A percentile compares a stretch with the other conserved stretches of the same genome.
phyloP scores from a whole-genome alignment of 2,113 vertebrate genomes.

The Noctilio leporinus region DNA sequence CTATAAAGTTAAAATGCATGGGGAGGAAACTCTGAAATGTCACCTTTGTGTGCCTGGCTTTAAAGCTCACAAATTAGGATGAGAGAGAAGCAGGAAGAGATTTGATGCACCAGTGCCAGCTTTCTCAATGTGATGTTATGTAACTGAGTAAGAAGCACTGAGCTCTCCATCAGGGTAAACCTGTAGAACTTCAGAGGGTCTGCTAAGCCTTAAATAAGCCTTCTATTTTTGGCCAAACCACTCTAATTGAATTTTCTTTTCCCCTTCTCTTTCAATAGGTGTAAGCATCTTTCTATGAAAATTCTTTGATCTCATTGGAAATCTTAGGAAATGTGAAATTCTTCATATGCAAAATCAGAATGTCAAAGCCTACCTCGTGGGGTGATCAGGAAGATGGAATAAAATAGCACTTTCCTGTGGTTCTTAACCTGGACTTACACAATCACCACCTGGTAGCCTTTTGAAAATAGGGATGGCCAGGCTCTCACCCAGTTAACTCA shows the following conservation, averaged over 20 bases:
- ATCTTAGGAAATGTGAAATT: conserved; percentile 15
- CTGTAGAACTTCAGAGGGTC: conserved; percentile 50
- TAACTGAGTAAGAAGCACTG: conserved; percentile 41
- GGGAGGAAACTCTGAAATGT: conserved; percentile 35
- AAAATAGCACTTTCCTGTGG: not conserved
- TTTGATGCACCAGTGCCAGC: not conserved
- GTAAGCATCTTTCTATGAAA: not conserved
- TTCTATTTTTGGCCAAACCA: conserved; percentile 62
- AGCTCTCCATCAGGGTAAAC: conserved; percentile 51
- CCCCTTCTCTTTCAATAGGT: not conserved
- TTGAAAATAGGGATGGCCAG: not conserved
- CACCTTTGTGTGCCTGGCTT: not conserved
- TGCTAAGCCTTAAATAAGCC: conserved; percentile 53
- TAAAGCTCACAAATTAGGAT: conserved; percentile 37
- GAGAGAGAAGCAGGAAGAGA: not conserved
- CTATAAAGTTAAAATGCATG: conserved; percentile 30
- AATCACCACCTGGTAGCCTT: not conserved
- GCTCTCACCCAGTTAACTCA: not conserved
- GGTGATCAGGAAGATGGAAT: not conserved
- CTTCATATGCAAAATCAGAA: not conserved
- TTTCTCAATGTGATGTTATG: conserved; percentile 19
- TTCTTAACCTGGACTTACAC: not conserved
- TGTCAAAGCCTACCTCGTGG: not conserved
- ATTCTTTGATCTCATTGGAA: not conserved
- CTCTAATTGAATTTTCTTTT: conserved; percentile 50